Evolutionary conservation across 2,888 invertebrate species (phyloP).

Genomic region (Mesorhabditis spiculigera): DNA sequence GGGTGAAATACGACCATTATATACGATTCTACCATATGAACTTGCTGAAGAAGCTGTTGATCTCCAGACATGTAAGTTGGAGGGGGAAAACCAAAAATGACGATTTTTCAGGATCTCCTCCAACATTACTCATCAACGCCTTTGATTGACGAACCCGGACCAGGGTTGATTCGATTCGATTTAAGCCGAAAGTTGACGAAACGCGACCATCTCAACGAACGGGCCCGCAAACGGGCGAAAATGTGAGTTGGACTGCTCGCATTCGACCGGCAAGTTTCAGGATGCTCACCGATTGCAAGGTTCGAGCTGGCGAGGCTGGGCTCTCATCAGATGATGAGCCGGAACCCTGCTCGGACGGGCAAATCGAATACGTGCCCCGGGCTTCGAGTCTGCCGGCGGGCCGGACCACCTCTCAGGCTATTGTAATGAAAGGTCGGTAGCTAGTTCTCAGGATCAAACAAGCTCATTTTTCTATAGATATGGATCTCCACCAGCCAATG

Average conservation of each 20-base stretch:
- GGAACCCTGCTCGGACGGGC: no score
- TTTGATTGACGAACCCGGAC: background rate
- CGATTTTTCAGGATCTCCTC: background rate
- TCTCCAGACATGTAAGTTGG: conserved; percentile 23
- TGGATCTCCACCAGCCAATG: conserved; percentile 30
- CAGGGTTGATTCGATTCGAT: background rate
- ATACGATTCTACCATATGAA: conserved; percentile 35
- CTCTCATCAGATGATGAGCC: conserved; percentile 17
- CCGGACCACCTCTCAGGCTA: conserved; percentile 10
- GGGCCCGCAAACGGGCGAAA: no score
- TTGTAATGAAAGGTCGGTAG: conserved; percentile 1
- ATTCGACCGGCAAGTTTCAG: conserved; percentile 7
- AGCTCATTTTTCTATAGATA: conserved; percentile 11
- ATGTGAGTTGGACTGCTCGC: no score
- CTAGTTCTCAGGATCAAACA: background rate
- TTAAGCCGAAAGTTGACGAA: background rate
- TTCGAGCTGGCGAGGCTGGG: conserved; percentile 14
- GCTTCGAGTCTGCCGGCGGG: background rate
- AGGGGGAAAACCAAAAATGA: background rate
- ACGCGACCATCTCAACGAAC: no score
- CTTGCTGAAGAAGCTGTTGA: conserved; percentile 25
- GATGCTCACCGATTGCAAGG: conserved; percentile 15
- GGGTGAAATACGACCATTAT: conserved; percentile 36
- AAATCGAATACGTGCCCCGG: no score
- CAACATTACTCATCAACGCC: background rate